A percentile compares a stretch with the other conserved stretches of the same genome.
Evolutionary conservation across 2,888 invertebrate species (phyloP).

Genomic region (Opisthograptis luteolata): DNA sequence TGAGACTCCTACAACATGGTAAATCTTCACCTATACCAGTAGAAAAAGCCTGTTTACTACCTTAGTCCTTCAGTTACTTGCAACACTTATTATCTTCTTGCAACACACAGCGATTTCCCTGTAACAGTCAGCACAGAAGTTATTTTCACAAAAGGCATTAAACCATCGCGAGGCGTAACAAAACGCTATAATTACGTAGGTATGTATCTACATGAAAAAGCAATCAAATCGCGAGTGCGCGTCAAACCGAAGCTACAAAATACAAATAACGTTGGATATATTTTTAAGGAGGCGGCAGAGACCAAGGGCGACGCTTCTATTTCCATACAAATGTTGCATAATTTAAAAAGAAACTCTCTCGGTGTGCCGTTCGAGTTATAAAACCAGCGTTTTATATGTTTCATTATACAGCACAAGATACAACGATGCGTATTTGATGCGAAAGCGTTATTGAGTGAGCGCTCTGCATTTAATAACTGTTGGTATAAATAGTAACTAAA

Average conservation of each 20-base stretch:
- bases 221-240: slow-evolving; percentile 72
- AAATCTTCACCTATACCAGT: too few relatives aligned
- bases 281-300: slow-evolving; percentile 69
- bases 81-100: too few relatives aligned
- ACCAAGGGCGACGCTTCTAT: slow-evolving; percentile 65
- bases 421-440: slow-evolving; percentile 14
- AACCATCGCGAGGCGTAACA: slow-evolving; percentile 28
- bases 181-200: slow-evolving; percentile 47
- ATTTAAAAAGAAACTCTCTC: slow-evolving; percentile 69
- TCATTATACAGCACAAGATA: slow-evolving; percentile 29
- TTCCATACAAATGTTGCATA: slow-evolving; percentile 83
- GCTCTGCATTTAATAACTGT: slow-evolving; percentile 1
- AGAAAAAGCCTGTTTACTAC: too few relatives aligned
- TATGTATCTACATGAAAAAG: slow-evolving; percentile 76
- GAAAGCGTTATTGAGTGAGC: slow-evolving; percentile 3
- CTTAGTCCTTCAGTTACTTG: too few relatives aligned
- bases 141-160: slow-evolving; percentile 15
- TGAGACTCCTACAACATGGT: too few relatives aligned
- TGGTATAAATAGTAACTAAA: background rate
- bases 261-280: slow-evolving; percentile 74
- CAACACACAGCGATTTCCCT: too few relatives aligned
- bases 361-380: slow-evolving; percentile 60
- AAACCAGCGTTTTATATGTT: slow-evolving; percentile 63
- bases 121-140: background rate
- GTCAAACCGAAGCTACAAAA: slow-evolving; percentile 72